These are phyloP conservation scores for Acropora yongei DNA, from an alignment of 64 coral and sea anemone species.

Conservation along the genomic window DNA sequence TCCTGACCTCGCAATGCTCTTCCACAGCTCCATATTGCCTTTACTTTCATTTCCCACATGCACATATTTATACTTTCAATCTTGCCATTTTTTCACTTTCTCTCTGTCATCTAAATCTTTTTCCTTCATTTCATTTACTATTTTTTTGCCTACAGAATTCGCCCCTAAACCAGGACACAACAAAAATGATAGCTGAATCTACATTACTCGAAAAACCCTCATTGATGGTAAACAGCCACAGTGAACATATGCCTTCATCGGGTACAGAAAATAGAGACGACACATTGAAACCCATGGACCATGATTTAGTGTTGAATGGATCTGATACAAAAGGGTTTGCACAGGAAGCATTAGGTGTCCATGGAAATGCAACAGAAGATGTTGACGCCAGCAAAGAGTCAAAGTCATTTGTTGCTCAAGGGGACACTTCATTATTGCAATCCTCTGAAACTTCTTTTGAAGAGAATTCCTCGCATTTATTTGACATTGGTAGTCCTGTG, in stretches of 20 bases:
- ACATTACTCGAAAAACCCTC: background rate
- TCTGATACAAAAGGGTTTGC: background rate
- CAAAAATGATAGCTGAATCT: background rate
- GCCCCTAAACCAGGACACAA: background rate
- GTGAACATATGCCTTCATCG: background rate
- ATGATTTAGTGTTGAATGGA: background rate
- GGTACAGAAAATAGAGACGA: background rate
- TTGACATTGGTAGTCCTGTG: background rate
- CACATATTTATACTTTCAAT: no score
- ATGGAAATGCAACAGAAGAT: background rate
- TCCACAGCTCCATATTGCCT: no score
- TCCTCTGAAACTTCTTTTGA: background rate
- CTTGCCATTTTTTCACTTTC: no score
- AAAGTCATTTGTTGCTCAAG: conserved; percentile 12
- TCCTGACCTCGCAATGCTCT: no score
- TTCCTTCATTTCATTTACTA: background rate
- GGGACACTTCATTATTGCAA: background rate
- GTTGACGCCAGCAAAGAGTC: background rate
- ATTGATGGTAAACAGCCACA: background rate
- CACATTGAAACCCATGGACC: background rate
- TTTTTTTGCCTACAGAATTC: conserved; percentile 7
- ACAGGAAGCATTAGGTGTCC: background rate
- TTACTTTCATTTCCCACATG: no score
- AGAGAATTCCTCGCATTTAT: background rate
- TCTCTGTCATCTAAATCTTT: no score